These are phyloP conservation scores for Anser cygnoides DNA, from an alignment of 2,113 vertebrate genomes.

Conservation along the genomic window DNA sequence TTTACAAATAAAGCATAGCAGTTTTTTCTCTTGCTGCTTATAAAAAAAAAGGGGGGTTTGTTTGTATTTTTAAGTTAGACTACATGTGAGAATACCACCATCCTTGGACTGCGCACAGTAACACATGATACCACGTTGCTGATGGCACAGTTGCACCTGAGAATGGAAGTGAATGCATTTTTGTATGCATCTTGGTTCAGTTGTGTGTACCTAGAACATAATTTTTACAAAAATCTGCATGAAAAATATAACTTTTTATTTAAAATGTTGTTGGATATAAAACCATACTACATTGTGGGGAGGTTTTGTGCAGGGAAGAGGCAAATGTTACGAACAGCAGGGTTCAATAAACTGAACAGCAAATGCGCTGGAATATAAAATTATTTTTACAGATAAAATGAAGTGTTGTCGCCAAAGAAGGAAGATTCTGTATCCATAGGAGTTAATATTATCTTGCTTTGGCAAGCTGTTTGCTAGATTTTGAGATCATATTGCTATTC, in stretches of 20 bases:
- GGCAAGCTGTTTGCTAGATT: conserved; percentile 80
- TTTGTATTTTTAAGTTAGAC: conserved; percentile 44
- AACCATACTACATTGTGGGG: conserved; percentile 51
- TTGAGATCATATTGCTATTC: conserved; percentile 77
- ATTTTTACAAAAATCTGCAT: conserved; percentile 78
- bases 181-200: conserved; percentile 77
- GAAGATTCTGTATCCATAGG: conserved; percentile 67
- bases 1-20: conserved; percentile 64
- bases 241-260: conserved; percentile 69
- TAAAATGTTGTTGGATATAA: conserved; percentile 70
- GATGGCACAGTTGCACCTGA: background rate
- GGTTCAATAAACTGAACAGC: conserved; percentile 54
- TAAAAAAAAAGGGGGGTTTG: background rate
- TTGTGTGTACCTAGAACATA: conserved; percentile 75
- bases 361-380: conserved; percentile 58
- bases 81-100: conserved; percentile 45
- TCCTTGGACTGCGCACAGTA: conserved; percentile 30
- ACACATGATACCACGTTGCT: background rate
- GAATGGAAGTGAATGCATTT: conserved; percentile 73
- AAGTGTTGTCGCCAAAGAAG: conserved; percentile 73
- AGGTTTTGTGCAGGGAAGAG: conserved; percentile 47
- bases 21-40: conserved; percentile 49
- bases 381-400: conserved; percentile 72
- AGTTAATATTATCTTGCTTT: conserved; percentile 79
- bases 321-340: conserved; percentile 40